Base-by-base conservation (phyloP, 1,140 invertebrate species). In the Centruroides vittatus region DNA sequence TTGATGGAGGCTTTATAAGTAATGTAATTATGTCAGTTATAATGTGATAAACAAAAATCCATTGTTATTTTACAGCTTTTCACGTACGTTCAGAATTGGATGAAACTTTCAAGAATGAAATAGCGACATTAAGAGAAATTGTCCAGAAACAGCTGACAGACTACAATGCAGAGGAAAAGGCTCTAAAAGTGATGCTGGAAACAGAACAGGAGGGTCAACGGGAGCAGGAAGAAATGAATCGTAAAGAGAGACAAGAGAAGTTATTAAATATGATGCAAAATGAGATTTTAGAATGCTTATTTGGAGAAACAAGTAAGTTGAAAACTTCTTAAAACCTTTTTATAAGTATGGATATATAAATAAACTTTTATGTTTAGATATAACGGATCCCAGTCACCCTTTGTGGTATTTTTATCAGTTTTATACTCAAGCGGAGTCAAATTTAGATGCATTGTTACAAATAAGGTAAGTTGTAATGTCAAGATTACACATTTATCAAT, bases 131-230 rank as follows among this genome's bases (percentile, higher is more conserved):
- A 35, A 76, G 73, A 65, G 64, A 70, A 4, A 64, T 77, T 23
- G 78, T 79, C 75, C 69, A 64, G 4, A 62, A 70, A 46, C 78
- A 78, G 61, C 67, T 79, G 9, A 62, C 73, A 0, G 66, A 70
- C 5, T 81, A 81, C 67, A 72, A 76, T 8, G 64, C 70, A 53
- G 80, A 81, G 69, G 78, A 81, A 69, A 68, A 66, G 36, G 73
- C 75, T 10, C 68, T 81, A 0, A 70, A 76, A 57, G 73, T 72
- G 0, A 78, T 78, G 70, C 63, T 82, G 12, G 69, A 75, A 46
- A 68, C 73, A 13, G 73, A 70, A 56, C 67, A 70, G 51, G 67
- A 70, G 61, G 70, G 34, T 61, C 53, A 55, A 47, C 23, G 59
- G 51, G 47, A 65, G 61, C 23, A 55, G 61, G 59, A 63, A 60